Conservation (phyloP, 1,140 invertebrate genomes). For the Atta colombica region DNA sequence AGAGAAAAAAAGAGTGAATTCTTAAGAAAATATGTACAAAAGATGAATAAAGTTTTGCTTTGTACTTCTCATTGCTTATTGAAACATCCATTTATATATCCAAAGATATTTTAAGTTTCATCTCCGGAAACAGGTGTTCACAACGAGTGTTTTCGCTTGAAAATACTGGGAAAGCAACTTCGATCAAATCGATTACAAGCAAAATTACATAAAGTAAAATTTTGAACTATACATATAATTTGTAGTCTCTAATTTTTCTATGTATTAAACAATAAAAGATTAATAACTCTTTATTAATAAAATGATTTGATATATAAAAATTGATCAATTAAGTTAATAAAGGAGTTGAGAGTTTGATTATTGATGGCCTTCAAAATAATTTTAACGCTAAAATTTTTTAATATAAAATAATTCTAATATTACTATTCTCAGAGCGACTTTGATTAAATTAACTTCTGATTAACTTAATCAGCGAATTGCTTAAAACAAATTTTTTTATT, state of each 20-base stretch:
- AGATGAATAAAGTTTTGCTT: neutral
- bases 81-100: neutral
- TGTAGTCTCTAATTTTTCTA: neutral
- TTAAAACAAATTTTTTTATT: neutral
- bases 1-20: neutral
- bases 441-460: neutral
- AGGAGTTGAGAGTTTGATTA: neutral
- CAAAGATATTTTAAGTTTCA: conserved; percentile 9
- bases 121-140: conserved; percentile 2
- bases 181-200: neutral
- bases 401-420: neutral
- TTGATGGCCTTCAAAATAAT: neutral
- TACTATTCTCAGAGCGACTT: neutral
- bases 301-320: neutral
- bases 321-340: neutral
- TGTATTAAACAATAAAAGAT: neutral
- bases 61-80: neutral
- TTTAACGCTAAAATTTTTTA: neutral
- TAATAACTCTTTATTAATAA: neutral
- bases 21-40: neutral
- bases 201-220: neutral
- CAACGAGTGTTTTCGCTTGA: neutral
- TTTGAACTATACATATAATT: neutral
- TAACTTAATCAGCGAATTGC: neutral
- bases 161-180: neutral